Evolutionary conservation across 2,797 vertebrate genomes (phyloP), one percentile per base, ranked within the genome.

Genomic region (Lagothrix lagotricha): DNA sequence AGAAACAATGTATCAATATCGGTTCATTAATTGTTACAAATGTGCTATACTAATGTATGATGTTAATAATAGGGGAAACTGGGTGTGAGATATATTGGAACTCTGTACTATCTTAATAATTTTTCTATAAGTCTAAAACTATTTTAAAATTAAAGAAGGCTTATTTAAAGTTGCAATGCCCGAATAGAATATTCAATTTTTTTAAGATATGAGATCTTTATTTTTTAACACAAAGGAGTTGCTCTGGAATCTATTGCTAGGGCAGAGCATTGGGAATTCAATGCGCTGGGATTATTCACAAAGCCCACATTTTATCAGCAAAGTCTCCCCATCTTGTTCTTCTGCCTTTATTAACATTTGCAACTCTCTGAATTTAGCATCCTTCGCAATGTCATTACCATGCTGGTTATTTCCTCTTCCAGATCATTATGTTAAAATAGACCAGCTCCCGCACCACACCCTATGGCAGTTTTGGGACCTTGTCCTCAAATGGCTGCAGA

Each of bases 381-480:
- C 82, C 0, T 97, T 98, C 91, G 92, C 97, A 97, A 79, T 98
- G 94, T 93, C 96, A 98, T 97, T 98, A 97, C 92, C 86, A 96
- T 95, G 89, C 84, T 96, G 94, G 93, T 97, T 98, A 97, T 97
- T 98, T 98, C 97, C 90, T 97, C 96, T 97, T 96, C 96, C 96
- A 98, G 97, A 98, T 97, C 96, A 97, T 98, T 98, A 98, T 97
- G 97, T 98, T 97, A 97, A 98, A 98, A 97, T 96, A 98, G 96
- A 97, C 94, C 92, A 96, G 80, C 88, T 97, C 92, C 14, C 4
- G 84, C 44, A 97, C 97, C 97, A 97, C 96, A 97, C 97, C 97
- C 97, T 97, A 67, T 97, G 96, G 90, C 95, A 94, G 81, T 97
- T 97, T 97, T 94, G 97, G 96, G 97, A 97, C 92, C 97, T 97